phyloP scores from a whole-genome alignment of 1,140 invertebrate species.

The Bilobella aurantiaca region DNA sequence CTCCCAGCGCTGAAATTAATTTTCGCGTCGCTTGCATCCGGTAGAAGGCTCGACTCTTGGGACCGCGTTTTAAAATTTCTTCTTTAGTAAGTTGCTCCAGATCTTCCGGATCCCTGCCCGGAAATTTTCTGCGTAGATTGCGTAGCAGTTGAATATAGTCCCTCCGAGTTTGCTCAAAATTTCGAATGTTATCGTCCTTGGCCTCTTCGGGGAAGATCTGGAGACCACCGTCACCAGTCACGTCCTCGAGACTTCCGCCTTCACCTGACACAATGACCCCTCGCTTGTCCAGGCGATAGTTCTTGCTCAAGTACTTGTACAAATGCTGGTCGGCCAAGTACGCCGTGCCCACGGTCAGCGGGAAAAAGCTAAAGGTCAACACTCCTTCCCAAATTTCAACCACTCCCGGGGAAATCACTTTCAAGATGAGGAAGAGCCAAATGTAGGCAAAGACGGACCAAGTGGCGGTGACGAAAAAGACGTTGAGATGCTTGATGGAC shows the following conservation, averaged over 20 bases:
- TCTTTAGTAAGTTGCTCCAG: conserved; percentile 91
- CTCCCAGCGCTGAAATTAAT: conserved; percentile 10
- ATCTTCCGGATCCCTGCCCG: conserved; percentile 64
- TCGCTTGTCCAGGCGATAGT: conserved; percentile 80
- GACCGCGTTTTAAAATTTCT: conserved; percentile 70
- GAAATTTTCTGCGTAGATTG: background rate
- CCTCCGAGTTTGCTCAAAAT: background rate
- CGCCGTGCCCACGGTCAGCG: conserved; percentile 88
- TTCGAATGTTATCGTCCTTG: too few species aligned
- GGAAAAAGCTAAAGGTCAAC: conserved; percentile 93
- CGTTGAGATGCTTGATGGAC: conserved; percentile 69
- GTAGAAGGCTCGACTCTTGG: conserved; percentile 91
- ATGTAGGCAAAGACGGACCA: conserved; percentile 98
- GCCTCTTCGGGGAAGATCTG: too few species aligned
- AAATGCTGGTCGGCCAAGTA: conserved; percentile 92
- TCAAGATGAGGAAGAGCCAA: conserved; percentile 96
- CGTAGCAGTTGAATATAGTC: background rate
- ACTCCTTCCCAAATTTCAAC: conserved; percentile 79
- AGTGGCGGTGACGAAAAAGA: conserved; percentile 92
- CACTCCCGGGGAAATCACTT: conserved; percentile 63
- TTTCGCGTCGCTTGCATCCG: conserved; percentile 91
- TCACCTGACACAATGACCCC: conserved; percentile 62
- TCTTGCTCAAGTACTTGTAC: conserved; percentile 82
- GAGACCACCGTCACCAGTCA: too few species aligned
- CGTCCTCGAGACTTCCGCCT: too few species aligned